Base-by-base conservation (phyloP, 2,113 vertebrate genomes). In the Oryzias javanicus region DNA sequence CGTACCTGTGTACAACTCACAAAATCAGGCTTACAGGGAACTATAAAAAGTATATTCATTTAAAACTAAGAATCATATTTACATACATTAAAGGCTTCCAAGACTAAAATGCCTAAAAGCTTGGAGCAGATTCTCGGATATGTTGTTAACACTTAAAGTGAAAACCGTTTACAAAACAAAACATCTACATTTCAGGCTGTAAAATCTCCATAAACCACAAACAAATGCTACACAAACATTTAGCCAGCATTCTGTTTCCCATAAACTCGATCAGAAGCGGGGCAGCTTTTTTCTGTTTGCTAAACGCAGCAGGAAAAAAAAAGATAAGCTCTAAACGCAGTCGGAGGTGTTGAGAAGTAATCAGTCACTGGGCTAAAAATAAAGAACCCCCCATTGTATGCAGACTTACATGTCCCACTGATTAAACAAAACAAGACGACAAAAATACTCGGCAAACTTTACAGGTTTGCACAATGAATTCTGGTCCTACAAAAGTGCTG, bases 1-100 rank as follows among this genome's bases (percentile, higher is more conserved):
- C 75, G 85, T 85, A 88, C 88, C 87, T 86, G 81, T 85, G 78
- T 81, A 76, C 79, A 83, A 82, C 79, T 80, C 68, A 72, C 64
- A 80, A 79, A 84, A 71, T 59, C 62, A 73, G 66, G 71, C 51
- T 77, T 70, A 79, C 59, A 74, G 73, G 63, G 47, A 79, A 84
- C 88, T 86, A 83, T 79, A 79, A 82, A 35, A 67, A 69, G 41
- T 58, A 76, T 74, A 80, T 87, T 80, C 77, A 81, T 80, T 81
- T 82, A 86, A 87, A 89, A 85, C 68, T 85, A 83, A 81, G 82
- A 85, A 88, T 66, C 60, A 76, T 63, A 69, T 76, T 69, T 60
- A 54, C 25, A 64, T 67, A 72, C 58, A 52, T 76, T 66, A 80
- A 64, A 57, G 58, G 76, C 71, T 73, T 70, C 55, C 68, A 59